Percentiles rank a stretch among this genome's conserved stretches.
Evolutionary conservation across 2,113 vertebrate species (phyloP).

Genomic region (Colossoma macropomum): DNA sequence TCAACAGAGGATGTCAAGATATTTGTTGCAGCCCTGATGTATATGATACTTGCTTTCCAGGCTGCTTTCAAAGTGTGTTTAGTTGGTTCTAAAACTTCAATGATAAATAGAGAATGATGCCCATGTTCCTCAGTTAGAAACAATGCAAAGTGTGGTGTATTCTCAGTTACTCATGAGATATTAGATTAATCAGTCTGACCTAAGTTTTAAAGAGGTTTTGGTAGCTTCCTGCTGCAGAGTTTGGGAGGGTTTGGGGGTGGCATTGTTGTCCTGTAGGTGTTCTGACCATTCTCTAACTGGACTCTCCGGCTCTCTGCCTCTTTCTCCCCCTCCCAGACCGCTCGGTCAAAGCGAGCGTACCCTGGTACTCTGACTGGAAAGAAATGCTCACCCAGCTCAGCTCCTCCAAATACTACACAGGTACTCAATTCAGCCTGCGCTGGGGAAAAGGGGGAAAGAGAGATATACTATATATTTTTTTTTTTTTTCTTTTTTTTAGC

Average conservation of each 20-base stretch:
- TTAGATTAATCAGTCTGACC: neutral
- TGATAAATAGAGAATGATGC: neutral
- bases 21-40: too few species aligned
- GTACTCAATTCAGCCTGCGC: conserved; percentile 73
- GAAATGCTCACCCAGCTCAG: conserved; percentile 87
- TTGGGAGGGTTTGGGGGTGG: neutral
- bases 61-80: too few species aligned
- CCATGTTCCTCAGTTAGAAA: neutral
- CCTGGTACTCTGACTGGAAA: conserved; percentile 93
- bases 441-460: conserved; percentile 51
- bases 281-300: conserved; percentile 53
- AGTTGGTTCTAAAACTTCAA: too few species aligned
- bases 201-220: too few species aligned
- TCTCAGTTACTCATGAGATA: neutral
- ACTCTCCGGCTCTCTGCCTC: conserved; percentile 55
- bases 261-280: neutral
- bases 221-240: neutral
- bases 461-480: neutral
- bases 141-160: neutral
- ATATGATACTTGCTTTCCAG: too few species aligned
- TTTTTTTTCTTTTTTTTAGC: neutral
- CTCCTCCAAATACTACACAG: conserved; percentile 87
- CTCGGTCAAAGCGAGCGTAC: conserved; percentile 90
- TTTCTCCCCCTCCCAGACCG: conserved; percentile 84
- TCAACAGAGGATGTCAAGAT: too few species aligned